Evolutionary conservation across 1,140 invertebrate genomes (phyloP).

Genomic region (Eueides isabella): DNA sequence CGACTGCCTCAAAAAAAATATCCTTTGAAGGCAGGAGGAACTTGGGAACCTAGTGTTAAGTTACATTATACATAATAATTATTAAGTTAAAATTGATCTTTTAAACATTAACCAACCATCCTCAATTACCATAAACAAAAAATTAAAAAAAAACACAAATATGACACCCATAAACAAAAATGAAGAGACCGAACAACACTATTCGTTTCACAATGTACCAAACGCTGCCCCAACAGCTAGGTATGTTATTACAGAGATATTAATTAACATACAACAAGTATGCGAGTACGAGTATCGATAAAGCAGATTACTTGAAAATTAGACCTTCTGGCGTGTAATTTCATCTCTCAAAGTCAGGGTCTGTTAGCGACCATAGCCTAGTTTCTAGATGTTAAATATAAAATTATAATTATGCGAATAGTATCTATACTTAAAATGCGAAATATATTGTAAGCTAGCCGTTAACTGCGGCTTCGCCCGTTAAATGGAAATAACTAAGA

Average conservation of each 20-base stretch:
- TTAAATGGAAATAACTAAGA: no score
- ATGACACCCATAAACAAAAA: background rate
- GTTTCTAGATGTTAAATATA: conserved; percentile 8
- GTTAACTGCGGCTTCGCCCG: no score
- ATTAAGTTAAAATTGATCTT: no score
- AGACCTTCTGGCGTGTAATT: conserved; percentile 31
- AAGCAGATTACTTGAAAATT: conserved; percentile 29
- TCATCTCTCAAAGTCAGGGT: conserved; percentile 32
- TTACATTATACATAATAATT: no score
- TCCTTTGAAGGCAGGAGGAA: no score
- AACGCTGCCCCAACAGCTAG: background rate
- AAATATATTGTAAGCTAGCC: no score
- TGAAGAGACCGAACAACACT: background rate
- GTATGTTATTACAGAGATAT: conserved; percentile 14
- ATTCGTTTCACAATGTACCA: background rate
- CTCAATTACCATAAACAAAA: no score
- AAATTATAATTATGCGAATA: no score
- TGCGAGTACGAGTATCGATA: conserved; percentile 13
- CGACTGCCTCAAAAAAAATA: no score
- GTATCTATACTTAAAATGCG: no score
- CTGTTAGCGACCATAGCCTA: conserved; percentile 18
- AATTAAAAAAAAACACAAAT: background rate
- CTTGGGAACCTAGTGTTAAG: no score
- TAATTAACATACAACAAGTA: conserved; percentile 11
- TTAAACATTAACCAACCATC: no score